A percentile compares a stretch with the other conserved stretches of the same genome.
Conservation (phyloP, 2,888 invertebrate genomes). For the Scrobipalpa costella region DNA sequence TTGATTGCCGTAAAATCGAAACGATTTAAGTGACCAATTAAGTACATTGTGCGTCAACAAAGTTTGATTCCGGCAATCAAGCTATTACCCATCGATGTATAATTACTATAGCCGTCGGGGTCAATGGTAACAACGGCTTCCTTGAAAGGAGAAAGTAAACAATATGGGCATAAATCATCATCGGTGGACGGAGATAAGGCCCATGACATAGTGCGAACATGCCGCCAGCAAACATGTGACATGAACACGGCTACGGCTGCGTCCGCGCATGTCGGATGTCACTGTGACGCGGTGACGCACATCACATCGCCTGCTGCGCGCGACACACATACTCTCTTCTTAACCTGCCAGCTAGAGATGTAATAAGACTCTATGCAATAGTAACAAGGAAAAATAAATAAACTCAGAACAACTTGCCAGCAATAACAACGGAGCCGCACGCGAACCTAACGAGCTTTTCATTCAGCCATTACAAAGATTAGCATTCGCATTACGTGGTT, state of each 20-base stretch:
- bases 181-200: conserved; percentile 66
- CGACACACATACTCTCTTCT: neutral
- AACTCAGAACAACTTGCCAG: neutral
- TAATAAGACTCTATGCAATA: conserved; percentile 8
- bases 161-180: conserved; percentile 70
- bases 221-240: conserved; percentile 55
- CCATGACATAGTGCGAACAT: conserved; percentile 65
- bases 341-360: conserved; percentile 5
- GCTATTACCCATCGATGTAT: conserved; percentile 10
- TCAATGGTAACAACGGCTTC: conserved; percentile 37
- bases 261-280: conserved; percentile 15
- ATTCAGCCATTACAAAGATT: conserved; percentile 25
- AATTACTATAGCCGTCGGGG: conserved; percentile 5
- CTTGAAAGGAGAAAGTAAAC: conserved; percentile 63
- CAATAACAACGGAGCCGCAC: conserved; percentile 28
- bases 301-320: conserved; percentile 15
- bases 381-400: conserved; percentile 10
- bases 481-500: conserved; percentile 19
- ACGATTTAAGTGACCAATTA: conserved; percentile 21
- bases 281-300: conserved; percentile 21
- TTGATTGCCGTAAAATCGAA: conserved; percentile 22
- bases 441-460: conserved; percentile 31
- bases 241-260: conserved; percentile 32
- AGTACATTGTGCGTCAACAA: neutral
- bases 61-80: conserved; percentile 15